Evolutionary conservation across 2,888 invertebrate genomes (phyloP).

Genomic region (Autographa gamma): DNA sequence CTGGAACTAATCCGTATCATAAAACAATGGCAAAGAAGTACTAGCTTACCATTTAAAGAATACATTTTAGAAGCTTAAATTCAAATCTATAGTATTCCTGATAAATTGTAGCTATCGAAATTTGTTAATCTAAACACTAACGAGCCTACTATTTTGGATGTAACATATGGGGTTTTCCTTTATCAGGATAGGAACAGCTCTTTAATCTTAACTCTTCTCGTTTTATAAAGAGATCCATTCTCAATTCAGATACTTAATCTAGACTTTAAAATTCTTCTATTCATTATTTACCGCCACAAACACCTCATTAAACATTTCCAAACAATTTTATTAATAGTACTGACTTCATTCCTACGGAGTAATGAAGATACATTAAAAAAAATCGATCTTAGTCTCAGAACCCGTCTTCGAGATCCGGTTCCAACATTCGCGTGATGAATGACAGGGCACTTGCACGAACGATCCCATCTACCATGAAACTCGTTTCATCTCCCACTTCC

Average conservation of each 20-base stretch:
- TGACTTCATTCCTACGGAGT: conserved; percentile 66
- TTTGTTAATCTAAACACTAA: no score
- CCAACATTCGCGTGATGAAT: conserved; percentile 85
- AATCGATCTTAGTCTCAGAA: conserved; percentile 72
- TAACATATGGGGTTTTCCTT: no score
- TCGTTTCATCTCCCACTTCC: conserved; percentile 52
- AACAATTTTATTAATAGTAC: conserved; percentile 61
- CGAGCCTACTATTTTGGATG: no score
- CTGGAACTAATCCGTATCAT: no score
- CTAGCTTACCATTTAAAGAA: no score
- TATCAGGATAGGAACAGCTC: no score
- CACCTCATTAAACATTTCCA: conserved; percentile 38
- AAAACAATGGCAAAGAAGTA: no score
- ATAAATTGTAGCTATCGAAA: no score
- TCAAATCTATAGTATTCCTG: no score
- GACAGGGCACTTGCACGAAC: conserved; percentile 80
- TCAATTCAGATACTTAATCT: neutral
- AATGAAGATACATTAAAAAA: conserved; percentile 75
- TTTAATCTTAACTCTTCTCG: no score
- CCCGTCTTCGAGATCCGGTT: conserved; percentile 83
- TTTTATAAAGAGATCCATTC: neutral
- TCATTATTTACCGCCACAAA: conserved; percentile 10
- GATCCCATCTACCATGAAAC: conserved; percentile 61
- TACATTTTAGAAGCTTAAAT: no score
- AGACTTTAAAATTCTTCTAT: neutral